phyloP scores from a whole-genome alignment of 2,113 vertebrate genomes.

The Ophiodon elongatus region DNA sequence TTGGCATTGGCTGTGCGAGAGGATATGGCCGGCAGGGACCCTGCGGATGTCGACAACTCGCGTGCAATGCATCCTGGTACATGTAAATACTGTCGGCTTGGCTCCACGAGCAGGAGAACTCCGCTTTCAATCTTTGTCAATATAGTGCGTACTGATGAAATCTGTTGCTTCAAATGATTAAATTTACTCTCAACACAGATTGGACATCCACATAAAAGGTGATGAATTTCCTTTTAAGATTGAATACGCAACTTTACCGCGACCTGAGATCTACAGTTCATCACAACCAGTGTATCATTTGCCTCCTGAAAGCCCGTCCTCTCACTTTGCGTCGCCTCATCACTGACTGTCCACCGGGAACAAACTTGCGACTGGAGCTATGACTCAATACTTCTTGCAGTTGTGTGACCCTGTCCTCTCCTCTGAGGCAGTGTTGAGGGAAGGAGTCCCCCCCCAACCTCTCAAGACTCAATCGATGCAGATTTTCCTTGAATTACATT shows the following conservation, averaged over 20 bases:
- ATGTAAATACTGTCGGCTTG: neutral
- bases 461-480: slow-evolving; percentile 68
- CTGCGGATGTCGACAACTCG: neutral
- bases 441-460: slow-evolving; percentile 67
- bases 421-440: slow-evolving; percentile 56
- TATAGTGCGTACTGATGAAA: neutral
- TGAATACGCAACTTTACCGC: slow-evolving; percentile 10
- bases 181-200: neutral
- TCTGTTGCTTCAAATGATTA: neutral
- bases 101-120: neutral
- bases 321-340: neutral
- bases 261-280: slow-evolving; percentile 9
- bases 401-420: slow-evolving; percentile 69
- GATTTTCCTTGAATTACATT: slow-evolving; percentile 74
- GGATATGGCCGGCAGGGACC: neutral
- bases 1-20: neutral
- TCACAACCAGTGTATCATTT: slow-evolving; percentile 21
- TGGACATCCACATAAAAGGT: neutral
- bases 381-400: slow-evolving; percentile 26
- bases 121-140: neutral
- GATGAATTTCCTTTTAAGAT: neutral
- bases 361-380: slow-evolving; percentile 30
- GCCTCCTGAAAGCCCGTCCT: slow-evolving; percentile 17
- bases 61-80: neutral
- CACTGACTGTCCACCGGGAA: slow-evolving; percentile 7